phyloP scores from a whole-genome alignment of 2,113 vertebrate species.

The Mesocricetus auratus region DNA sequence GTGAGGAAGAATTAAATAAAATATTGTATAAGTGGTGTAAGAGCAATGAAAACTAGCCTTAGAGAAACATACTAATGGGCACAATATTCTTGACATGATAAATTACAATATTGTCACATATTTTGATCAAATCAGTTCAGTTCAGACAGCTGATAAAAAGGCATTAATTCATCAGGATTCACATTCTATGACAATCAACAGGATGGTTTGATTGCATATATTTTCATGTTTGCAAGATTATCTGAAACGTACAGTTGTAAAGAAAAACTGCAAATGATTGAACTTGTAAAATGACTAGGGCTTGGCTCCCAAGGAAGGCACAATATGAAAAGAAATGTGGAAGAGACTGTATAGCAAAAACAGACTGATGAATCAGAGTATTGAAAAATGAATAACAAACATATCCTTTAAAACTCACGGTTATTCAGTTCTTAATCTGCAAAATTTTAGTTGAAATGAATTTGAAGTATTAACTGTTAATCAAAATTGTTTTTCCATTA shows the following conservation, averaged over 20 bases:
- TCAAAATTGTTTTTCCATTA: constrained; percentile 27
- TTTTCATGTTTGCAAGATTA: not conserved
- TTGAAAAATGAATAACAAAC: not conserved
- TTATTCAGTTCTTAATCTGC: constrained; percentile 11
- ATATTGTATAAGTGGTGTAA: not conserved
- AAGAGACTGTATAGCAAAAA: not conserved
- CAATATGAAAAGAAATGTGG: not conserved
- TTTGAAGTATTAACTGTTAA: not conserved
- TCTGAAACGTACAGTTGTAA: not conserved
- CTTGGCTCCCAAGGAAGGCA: not conserved
- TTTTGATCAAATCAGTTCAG: not conserved
- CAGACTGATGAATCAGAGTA: not conserved
- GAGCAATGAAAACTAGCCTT: not conserved
- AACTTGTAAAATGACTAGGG: not conserved
- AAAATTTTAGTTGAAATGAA: constrained; percentile 6
- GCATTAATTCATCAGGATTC: not conserved
- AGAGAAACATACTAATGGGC: not conserved
- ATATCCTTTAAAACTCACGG: not conserved
- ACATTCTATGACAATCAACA: not conserved
- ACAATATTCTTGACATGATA: not conserved
- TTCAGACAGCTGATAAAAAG: not conserved
- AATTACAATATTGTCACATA: not conserved
- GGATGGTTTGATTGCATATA: not conserved
- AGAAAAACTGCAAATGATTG: not conserved
- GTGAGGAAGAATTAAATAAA: not conserved